phyloP scores from a whole-genome alignment of 2,888 invertebrate species.

The Drosophila subsilvestris region DNA sequence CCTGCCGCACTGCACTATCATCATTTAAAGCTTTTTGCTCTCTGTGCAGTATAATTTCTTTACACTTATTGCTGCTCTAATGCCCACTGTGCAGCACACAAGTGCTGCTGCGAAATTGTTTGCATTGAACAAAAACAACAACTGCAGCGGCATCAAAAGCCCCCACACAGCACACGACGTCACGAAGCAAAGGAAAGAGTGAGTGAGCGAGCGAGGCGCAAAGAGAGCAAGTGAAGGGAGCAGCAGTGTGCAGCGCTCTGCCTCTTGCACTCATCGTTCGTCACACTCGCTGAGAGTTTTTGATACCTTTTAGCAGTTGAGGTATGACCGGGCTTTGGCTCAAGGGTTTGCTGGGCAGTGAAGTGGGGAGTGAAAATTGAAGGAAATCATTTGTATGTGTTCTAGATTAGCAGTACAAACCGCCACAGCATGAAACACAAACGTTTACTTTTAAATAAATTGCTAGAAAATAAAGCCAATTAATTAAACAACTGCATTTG shows the following conservation, averaged over 20 bases:
- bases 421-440: too few species aligned
- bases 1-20: neutral
- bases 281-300: slow-evolving; percentile 50
- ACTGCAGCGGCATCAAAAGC: slow-evolving; percentile 49
- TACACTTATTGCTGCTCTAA: neutral
- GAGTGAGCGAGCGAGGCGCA: slow-evolving; percentile 19
- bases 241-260: slow-evolving; percentile 11
- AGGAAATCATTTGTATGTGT: neutral
- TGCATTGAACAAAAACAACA: slow-evolving; percentile 46
- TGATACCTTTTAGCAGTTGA: neutral
- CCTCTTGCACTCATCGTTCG: slow-evolving; percentile 41
- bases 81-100: slow-evolving; percentile 32
- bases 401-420: neutral
- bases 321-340: neutral
- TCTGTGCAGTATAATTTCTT: neutral
- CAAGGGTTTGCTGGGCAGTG: neutral
- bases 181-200: slow-evolving; percentile 34
- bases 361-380: neutral
- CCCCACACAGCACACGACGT: slow-evolving; percentile 52
- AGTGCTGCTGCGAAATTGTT: slow-evolving; percentile 45
- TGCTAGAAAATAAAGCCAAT: too few species aligned
- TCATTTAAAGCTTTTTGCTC: neutral
- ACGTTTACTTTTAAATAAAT: too few species aligned
- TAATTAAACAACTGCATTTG: neutral
- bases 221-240: slow-evolving; percentile 45